A percentile compares a stretch with the other conserved stretches of the same genome.
These are phyloP conservation scores for Glyphotaelius pellucidus DNA, from an alignment of 2,888 invertebrate genomes.

Conservation along the genomic window DNA sequence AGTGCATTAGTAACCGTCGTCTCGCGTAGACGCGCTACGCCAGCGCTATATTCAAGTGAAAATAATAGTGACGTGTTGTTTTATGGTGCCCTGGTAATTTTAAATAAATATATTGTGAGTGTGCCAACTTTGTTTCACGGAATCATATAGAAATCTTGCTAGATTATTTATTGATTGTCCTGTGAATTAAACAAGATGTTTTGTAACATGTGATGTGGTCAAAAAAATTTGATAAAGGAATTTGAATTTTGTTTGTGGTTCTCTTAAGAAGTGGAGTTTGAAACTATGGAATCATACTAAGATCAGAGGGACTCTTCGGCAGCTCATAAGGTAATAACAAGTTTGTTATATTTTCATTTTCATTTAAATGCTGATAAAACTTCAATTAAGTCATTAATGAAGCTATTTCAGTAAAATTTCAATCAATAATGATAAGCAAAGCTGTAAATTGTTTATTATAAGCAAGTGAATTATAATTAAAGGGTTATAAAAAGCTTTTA, in stretches of 20 bases:
- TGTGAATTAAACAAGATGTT: neutral
- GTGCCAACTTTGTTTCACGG: neutral
- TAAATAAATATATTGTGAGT: neutral
- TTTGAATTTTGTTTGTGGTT: conserved; percentile 2
- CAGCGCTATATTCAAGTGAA: neutral
- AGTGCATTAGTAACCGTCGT: conserved; percentile 51
- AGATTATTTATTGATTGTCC: neutral
- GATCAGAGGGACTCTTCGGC: neutral
- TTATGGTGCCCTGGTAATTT: conserved; percentile 25
- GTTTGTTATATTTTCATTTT: neutral
- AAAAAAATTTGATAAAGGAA: neutral
- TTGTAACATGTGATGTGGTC: neutral
- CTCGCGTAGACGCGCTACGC: conserved; percentile 45
- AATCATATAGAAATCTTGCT: neutral
- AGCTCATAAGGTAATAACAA: neutral
- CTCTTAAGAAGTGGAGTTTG: neutral
- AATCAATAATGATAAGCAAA: neutral
- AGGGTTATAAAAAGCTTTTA: too few species aligned
- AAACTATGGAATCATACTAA: neutral
- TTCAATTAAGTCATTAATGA: neutral
- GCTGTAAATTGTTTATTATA: too few species aligned
- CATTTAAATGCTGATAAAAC: neutral
- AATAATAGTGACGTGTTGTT: conserved; percentile 33
- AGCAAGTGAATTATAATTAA: too few species aligned
- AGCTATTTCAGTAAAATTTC: too few species aligned